phyloP scores from a whole-genome alignment of 2,113 vertebrate species.

The Cavia porcellus region DNA sequence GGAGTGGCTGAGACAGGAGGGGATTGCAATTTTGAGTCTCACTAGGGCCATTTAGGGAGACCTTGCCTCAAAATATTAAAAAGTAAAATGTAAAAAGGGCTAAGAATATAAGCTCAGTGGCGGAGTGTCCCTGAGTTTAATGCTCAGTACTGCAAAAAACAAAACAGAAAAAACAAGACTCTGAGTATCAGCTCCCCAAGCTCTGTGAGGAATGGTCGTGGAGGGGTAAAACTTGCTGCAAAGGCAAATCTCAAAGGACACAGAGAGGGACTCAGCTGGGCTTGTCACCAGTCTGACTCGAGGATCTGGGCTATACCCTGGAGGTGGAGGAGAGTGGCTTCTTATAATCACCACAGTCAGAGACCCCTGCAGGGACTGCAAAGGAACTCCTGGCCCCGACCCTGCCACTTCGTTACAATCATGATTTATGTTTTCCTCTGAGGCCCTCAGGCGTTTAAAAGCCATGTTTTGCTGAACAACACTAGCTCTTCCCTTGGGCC shows the following conservation, averaged over 20 bases:
- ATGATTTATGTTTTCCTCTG: not conserved
- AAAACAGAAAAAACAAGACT: not conserved
- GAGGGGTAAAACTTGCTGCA: not conserved
- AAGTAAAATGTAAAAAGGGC: not conserved
- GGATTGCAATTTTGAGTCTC: not conserved
- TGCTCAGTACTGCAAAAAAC: not conserved
- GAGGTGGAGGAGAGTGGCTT: not conserved
- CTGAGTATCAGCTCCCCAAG: rapidly evolving
- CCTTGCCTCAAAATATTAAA: not conserved
- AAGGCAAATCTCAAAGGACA: not conserved
- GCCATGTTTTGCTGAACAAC: not conserved
- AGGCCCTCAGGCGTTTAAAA: not conserved
- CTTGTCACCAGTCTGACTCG: not conserved
- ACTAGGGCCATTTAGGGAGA: not conserved
- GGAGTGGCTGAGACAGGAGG: not conserved
- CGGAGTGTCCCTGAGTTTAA: not conserved
- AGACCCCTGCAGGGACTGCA: not conserved
- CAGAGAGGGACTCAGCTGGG: not conserved
- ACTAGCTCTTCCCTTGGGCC: not conserved
- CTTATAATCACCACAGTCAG: not conserved
- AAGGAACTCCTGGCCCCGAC: not conserved
- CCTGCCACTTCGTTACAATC: not conserved
- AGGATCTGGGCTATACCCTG: not conserved
- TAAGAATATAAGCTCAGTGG: not conserved
- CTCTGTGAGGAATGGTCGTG: not conserved